Evolutionary conservation across 2,888 invertebrate species (phyloP), one percentile per base, ranked within the genome.

Genomic region (Aproaerema taeniolella): DNA sequence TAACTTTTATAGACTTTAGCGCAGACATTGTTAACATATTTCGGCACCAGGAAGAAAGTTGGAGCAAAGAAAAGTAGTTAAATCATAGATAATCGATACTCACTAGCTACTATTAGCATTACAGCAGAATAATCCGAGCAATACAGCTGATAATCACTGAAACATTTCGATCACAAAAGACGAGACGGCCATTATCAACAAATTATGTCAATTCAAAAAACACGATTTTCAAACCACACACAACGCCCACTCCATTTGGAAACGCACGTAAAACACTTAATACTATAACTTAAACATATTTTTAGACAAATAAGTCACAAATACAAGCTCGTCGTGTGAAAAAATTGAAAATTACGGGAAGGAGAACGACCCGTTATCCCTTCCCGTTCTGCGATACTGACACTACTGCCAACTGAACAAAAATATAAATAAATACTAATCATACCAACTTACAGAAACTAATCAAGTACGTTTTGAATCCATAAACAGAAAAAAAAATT

Each of bases 171-270:
- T 58, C 54, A 55, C 50, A 59, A 52, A 60, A 42, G 47, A 45
- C 42, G 40, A 42, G 46, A 55, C 72, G 79, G 83, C 83, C 83
- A 83, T 83, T 80, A 68, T 53, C 58, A 61, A 56, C 64, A 60
- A 61, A 50, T 51, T 45, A 53, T 48, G 56, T 55, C 51, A 63
- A 68, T 65, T 70, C 71, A 65, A 69, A 61, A 69, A 52, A 49
- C 60, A 61, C 58, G 49, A 61, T 66, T 65, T 62, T 59, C n/a
- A 63, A 61, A 48, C 52, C 49, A 58, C 64, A 65, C 55, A 40
- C 45, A 46, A 43, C 55, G 43, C 53, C 37, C 46, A 49, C 54
- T 40, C 34, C 46, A 30, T 10, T 43, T 28, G 20, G 38, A 46
- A 31, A 28, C 35, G 26, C 47, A 53, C 46, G 47, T 36, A 38